Evolutionary conservation across 2,113 vertebrate species (phyloP), one percentile per base, ranked within the genome.

Genomic region (Chrysochloris asiatica): DNA sequence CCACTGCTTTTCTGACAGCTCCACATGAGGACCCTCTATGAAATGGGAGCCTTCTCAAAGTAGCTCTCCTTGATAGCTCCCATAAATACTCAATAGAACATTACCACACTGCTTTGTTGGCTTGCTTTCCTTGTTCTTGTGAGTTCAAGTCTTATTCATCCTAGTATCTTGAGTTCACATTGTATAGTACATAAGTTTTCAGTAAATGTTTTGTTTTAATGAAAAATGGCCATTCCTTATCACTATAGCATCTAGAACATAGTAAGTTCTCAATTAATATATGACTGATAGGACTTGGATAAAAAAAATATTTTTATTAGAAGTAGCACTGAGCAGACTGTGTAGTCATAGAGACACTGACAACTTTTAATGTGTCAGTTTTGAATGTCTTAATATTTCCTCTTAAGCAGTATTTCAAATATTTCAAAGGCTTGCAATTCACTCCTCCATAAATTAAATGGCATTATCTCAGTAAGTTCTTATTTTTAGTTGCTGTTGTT

Each of bases 261-360:
- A 72, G 21, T 82, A 63, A 78, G 45, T 72, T 86, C 52, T 82
- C 33, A 77, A n/a, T 61, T 71, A 83, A 83, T 61, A 76, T 72
- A 72, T 89, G 65, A 81, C 6, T 33, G 54, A 79, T 0, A 83
- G 28, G 50, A n/a, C n/a, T n/a, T 16, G 69, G 28, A 50, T 22
- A 56, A 22, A 21, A 52, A 24, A 67, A 54, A 19, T n/a, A 3
- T 79, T 90, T 79, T 45, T 22, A n/a, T 80, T 90, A 91, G 54
- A 41, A 41, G 84, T 67, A 16, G 47, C 84, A 48, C 38, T 45
- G 26, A 71, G 59, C 24, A 48, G 59, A 26, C 28, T n/a, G 3
- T 82, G 19, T 59, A 79, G 52, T 63, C 59, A 69, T 13, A 75
- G 4, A 83, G 22, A 17, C 19, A 8, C 47, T 36, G 56, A 59